phyloP scores from a whole-genome alignment of 2,888 invertebrate species.

The Diarsia dahlii region DNA sequence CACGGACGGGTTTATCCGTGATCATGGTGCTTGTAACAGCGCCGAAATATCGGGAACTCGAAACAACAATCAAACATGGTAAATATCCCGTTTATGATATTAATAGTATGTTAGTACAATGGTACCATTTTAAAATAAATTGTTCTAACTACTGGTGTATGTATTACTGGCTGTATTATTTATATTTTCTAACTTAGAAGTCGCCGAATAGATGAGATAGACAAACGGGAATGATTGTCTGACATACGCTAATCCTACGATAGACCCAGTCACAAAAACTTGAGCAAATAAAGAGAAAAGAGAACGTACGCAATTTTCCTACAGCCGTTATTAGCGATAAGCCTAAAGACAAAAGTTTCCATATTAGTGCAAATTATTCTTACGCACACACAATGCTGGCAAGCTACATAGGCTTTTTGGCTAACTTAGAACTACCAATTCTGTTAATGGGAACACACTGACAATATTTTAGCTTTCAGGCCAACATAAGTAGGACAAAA shows the following conservation, averaged over 20 bases:
- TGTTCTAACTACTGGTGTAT: background rate
- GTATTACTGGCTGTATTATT: background rate
- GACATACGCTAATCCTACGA: background rate
- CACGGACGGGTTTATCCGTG: too few species aligned
- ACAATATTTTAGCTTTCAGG: background rate
- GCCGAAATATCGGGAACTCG: too few species aligned
- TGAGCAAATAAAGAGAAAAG: constrained; percentile 4
- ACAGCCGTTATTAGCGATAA: background rate
- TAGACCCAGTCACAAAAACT: constrained; percentile 3
- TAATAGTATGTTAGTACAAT: background rate
- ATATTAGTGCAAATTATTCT: background rate
- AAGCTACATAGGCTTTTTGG: background rate
- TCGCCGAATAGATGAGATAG: too few species aligned
- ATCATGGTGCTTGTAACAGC: too few species aligned
- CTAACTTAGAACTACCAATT: constrained; percentile 15
- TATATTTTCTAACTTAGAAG: too few species aligned
- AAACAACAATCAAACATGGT: too few species aligned
- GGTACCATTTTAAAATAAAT: background rate
- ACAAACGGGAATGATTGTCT: background rate
- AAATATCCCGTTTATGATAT: too few species aligned
- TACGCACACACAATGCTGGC: constrained; percentile 6
- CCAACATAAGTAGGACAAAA: background rate
- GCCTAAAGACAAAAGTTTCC: background rate
- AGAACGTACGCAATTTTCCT: background rate
- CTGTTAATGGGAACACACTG: constrained; percentile 10